Percentiles rank a stretch among this genome's conserved stretches.
phyloP scores from a whole-genome alignment of 2,113 vertebrate species.

The Boulengeromyrus knoepffleri region DNA sequence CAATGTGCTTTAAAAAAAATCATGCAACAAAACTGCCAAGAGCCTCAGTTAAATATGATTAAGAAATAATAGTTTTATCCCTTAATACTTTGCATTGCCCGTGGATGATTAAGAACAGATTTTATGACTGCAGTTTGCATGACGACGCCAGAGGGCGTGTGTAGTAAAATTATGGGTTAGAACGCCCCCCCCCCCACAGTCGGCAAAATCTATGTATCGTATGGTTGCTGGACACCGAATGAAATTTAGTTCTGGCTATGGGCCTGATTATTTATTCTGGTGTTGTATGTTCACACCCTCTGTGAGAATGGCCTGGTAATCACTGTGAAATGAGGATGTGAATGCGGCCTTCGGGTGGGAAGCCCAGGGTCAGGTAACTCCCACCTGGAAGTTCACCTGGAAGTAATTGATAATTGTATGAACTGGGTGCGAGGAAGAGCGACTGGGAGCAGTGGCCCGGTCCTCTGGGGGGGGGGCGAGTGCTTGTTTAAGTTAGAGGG shows the following conservation, averaged over 20 bases:
- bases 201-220: background rate
- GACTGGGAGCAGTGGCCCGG: background rate
- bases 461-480: background rate
- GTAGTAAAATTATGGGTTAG: background rate
- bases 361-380: background rate
- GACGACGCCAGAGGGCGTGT: background rate
- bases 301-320: background rate
- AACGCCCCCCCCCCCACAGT: background rate
- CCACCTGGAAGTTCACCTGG: background rate
- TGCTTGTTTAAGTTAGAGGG: background rate
- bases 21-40: background rate
- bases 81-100: background rate
- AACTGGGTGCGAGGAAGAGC: background rate
- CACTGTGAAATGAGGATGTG: background rate
- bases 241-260: background rate
- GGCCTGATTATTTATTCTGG: background rate
- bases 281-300: background rate
- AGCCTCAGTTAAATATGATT: background rate
- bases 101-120: background rate
- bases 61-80: background rate
- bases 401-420: background rate
- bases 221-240: background rate
- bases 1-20: background rate
- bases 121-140: background rate
- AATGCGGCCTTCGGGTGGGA: background rate